Evolutionary conservation across 2,888 invertebrate genomes (phyloP).

Genomic region (Dascillus cervinus): DNA sequence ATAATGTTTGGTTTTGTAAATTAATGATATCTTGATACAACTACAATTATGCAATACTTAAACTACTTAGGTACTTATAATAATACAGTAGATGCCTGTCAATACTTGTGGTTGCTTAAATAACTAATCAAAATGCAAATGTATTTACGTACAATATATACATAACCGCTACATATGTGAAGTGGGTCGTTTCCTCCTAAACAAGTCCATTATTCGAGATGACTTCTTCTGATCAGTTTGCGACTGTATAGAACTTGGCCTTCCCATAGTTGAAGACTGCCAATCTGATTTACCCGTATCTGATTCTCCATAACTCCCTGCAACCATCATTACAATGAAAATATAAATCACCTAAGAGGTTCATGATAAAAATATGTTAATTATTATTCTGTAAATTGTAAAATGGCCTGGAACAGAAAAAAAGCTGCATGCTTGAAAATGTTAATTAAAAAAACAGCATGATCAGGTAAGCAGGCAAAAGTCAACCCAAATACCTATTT

Average conservation of each 20-base stretch:
- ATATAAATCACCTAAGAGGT: no score
- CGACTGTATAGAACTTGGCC: conserved; percentile 28
- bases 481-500: no score
- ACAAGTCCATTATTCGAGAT: conserved; percentile 53
- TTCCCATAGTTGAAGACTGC: conserved; percentile 14
- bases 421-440: no score
- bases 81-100: conserved; percentile 16
- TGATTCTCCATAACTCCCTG: conserved; percentile 14
- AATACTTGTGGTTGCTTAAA: conserved; percentile 12
- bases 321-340: conserved; percentile 3
- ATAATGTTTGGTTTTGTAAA: no score
- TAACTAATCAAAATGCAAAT: conserved; percentile 7
- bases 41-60: conserved; percentile 12
- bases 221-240: conserved; percentile 55
- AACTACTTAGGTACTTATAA: conserved; percentile 14
- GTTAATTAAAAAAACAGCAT: no score
- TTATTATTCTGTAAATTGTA: no score
- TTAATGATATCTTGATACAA: no score
- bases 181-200: conserved; percentile 41
- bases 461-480: no score
- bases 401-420: no score
- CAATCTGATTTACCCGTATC: conserved; percentile 23
- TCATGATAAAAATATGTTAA: no score
- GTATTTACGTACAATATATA: conserved; percentile 1
- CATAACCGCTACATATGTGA: conserved; percentile 19